Base-by-base conservation (phyloP, 2,888 invertebrate species). In the Drosophila longiperda region DNA sequence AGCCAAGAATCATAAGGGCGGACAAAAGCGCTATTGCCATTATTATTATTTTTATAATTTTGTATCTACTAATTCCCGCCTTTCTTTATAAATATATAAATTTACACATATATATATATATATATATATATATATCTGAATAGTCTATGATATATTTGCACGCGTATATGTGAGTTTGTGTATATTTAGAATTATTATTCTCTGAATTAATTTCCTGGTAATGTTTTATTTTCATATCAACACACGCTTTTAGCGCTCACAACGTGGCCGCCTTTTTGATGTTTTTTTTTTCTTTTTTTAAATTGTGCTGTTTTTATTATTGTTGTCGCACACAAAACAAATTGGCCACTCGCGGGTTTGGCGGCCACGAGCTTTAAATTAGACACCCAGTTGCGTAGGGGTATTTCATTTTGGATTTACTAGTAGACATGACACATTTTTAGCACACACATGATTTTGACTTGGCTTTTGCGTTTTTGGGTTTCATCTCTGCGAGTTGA, bases 131-230 rank as follows among this genome's bases (percentile, higher is more conserved):
- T 64, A 38, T 67, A 53, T 55, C 23, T 63, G 17, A 33, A 50
- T 45, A 53, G 54, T 11, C 52, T 34, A 58, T 52, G 23, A 61
- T 69, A 57, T 40, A 55, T 20, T 48, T 69, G 64, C 75, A 53
- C 66, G 34, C 23, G 49, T 29, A 54, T 64, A 64, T 75, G 50
- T 73, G 36, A 50, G 57, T 64, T 64, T 70, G 12, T 33, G 26
- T 58, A 52, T 81, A 58, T 78, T 65, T 80, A 65, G 77, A 70
- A 72, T 53, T 73, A 52, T 66, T 53, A 62, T 54, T 60, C 78
- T 74, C 58, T 80, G 80, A 86, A 82, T 88, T 87, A 89, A 89
- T 88, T 89, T 83, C 87, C 87, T 85, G 83, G 81, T 79, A 90
- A 75, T 89, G 87, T 81, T 87, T 89, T 87, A 89, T 90, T 88